phyloP scores from a whole-genome alignment of 2,113 vertebrate species.

The Brachypodius melanocephalos region DNA sequence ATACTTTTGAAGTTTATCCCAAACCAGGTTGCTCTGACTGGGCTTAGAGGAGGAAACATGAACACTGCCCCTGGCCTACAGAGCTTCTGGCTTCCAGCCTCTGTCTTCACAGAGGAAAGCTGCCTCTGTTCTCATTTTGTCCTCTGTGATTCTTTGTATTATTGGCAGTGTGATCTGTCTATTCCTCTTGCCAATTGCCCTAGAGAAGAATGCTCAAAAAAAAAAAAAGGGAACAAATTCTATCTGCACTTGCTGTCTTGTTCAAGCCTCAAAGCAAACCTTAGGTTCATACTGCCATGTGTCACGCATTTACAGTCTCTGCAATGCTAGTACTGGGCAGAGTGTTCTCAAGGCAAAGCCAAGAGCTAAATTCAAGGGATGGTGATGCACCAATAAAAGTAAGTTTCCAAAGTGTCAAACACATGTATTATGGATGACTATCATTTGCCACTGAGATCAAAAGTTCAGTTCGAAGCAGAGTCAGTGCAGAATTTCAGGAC shows the following conservation, averaged over 20 bases:
- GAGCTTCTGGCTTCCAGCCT: neutral
- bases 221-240: neutral
- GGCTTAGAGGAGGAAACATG: neutral
- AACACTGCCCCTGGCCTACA: neutral
- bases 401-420: neutral
- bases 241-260: neutral
- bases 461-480: neutral
- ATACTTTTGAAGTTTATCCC: neutral
- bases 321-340: neutral
- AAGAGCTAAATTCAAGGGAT: constrained; percentile 42
- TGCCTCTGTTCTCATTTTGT: neutral
- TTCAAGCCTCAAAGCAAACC: constrained; percentile 5
- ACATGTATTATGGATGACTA: neutral
- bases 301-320: neutral
- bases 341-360: neutral
- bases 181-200: neutral
- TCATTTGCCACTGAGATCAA: neutral
- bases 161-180: neutral
- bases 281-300: neutral
- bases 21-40: neutral
- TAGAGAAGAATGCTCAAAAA: neutral
- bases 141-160: neutral
- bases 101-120: neutral
- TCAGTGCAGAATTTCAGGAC: neutral
- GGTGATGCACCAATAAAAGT: neutral